Base-by-base conservation (phyloP, 2,113 vertebrate genomes). In the Passer montanus region DNA sequence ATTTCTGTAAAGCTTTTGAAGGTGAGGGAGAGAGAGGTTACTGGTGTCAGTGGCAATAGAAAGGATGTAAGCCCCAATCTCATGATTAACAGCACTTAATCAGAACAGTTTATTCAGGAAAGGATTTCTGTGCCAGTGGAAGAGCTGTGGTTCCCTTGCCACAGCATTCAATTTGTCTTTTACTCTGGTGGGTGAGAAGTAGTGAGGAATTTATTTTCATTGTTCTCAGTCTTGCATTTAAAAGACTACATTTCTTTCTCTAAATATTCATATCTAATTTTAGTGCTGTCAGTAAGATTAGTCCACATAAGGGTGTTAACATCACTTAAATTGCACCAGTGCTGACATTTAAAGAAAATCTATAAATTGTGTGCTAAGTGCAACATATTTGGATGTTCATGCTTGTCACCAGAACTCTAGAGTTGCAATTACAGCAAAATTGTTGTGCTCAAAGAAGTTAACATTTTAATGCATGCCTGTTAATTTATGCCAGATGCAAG, bases 1-100 rank as follows among this genome's bases (percentile, higher is more conserved):
- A 53, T 92, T 94, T 90, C 70, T 73, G 4, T 80, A 88, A 83
- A 93, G 58, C 46, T 79, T 91, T 90, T 90, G 53, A 67, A 64
- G 55, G 47, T 90, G 28, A 26, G 31, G 33, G 30, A 80, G 30
- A 49, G 50, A 67, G 68, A 92, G 47, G 63, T 92, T 91, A 85
- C 37, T 80, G 31, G 43, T 90, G 68, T 59, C 50, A 94, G 37
- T 77, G 33, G 23, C 59, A 90, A 68, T 33, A 72, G 53, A 68
- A 93, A 75, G 70, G 79, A 80, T 1, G 0, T 89, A 89, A 93
- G 11, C 30, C 41, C n/a, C 37, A 76, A 21, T 69, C 70, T 91
- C 24, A 30, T 69, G 47, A 79, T 83, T 93, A 88, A 50, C 41
- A 88, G 43, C 55, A 31, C 53, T 91, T 87, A 86, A 63, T 90